These are phyloP conservation scores for Hydrolagus affinis DNA, from an alignment of 2,113 vertebrate species.

Conservation along the genomic window DNA sequence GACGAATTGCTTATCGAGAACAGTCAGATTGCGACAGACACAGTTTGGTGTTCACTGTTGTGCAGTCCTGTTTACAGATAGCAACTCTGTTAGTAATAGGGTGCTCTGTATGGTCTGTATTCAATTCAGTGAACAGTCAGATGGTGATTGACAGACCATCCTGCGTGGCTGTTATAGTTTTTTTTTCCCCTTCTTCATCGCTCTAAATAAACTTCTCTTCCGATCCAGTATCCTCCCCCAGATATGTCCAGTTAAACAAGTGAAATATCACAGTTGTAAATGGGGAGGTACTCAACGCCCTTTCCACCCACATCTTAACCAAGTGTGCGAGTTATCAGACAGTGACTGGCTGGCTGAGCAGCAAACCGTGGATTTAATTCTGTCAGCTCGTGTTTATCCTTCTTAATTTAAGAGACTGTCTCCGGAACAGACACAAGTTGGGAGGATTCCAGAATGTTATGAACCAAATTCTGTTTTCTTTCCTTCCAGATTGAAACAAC, in stretches of 20 bases:
- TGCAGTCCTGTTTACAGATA: not conserved
- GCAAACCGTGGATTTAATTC: not conserved
- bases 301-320: not conserved
- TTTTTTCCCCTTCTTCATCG: no score
- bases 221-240: not conserved
- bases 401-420: not conserved
- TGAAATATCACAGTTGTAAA: not conserved
- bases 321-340: not conserved
- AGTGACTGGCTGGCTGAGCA: not conserved
- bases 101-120: not conserved
- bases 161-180: no score
- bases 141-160: no score
- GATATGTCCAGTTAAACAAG: not conserved
- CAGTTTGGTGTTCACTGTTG: not conserved
- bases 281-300: not conserved
- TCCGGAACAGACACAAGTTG: not conserved
- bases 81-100: not conserved
- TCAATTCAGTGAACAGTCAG: no score
- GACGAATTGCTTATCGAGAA: not conserved
- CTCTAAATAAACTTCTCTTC: not conserved
- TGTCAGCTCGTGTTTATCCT: not conserved
- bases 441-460: not conserved
- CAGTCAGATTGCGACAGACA: not conserved
- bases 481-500: not conserved
- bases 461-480: not conserved